A percentile compares a stretch with the other conserved stretches of the same genome.
Conservation (phyloP, 2,113 vertebrate species). For the Ascaphus truei region DNA sequence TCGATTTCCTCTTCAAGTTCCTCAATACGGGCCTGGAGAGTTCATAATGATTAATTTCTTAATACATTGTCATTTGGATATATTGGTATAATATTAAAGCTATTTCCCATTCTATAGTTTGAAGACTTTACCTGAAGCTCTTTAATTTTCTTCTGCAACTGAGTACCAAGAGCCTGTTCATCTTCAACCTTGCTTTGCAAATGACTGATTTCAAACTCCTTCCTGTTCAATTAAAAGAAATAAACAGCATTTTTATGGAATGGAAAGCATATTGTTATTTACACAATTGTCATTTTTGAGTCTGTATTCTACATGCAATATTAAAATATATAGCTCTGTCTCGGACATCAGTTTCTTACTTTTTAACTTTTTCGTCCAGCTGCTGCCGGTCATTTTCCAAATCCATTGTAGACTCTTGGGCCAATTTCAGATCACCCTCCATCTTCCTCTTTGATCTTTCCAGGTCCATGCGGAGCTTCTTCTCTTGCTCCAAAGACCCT, state of each 20-base stretch:
- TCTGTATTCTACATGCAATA: no score
- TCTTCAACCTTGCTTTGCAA: slow-evolving; percentile 70
- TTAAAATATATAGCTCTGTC: no score
- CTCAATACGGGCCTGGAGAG: slow-evolving; percentile 67
- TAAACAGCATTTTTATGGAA: not conserved
- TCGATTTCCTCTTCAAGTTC: slow-evolving; percentile 85
- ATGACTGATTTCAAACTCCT: slow-evolving; percentile 72
- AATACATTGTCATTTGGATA: no score
- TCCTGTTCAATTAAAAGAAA: slow-evolving; percentile 48
- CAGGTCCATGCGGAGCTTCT: slow-evolving; percentile 77
- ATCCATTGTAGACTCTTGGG: slow-evolving; percentile 72
- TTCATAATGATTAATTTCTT: not conserved
- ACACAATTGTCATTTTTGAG: not conserved
- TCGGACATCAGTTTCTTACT: slow-evolving; percentile 61
- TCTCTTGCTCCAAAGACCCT: slow-evolving; percentile 80
- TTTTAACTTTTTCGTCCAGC: slow-evolving; percentile 68
- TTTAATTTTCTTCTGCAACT: slow-evolving; percentile 75
- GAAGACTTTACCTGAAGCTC: slow-evolving; percentile 63
- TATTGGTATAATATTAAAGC: no score
- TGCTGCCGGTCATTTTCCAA: slow-evolving; percentile 71
- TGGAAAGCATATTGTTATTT: no score
- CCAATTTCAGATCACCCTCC: slow-evolving; percentile 71
- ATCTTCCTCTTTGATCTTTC: slow-evolving; percentile 77
- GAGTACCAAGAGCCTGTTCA: slow-evolving; percentile 59
- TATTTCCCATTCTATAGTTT: no score